Percentiles rank a stretch among this genome's conserved stretches.
phyloP scores from a whole-genome alignment of 2,888 invertebrate genomes.

The Meghimatium bilineatum region DNA sequence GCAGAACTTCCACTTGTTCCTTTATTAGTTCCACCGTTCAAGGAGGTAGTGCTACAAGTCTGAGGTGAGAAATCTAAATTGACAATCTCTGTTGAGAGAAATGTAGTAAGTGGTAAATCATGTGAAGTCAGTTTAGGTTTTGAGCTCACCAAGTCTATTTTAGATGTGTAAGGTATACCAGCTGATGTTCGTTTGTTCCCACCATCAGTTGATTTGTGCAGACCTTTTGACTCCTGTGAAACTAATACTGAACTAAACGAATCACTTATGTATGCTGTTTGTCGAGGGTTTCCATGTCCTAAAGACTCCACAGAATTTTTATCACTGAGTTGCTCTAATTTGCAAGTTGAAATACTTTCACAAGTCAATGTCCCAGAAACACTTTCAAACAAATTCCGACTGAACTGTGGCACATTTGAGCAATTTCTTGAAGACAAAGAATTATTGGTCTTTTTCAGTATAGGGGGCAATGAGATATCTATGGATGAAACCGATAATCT shows the following conservation, averaged over 20 bases:
- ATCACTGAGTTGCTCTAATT: neutral
- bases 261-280: neutral
- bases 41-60: neutral
- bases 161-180: neutral
- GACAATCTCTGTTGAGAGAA: conserved; percentile 31
- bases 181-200: neutral
- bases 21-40: neutral
- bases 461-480: neutral
- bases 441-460: conserved; percentile 1
- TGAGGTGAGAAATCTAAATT: conserved; percentile 32
- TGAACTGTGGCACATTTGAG: conserved; percentile 2
- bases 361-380: conserved; percentile 32
- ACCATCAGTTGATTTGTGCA: conserved; percentile 10
- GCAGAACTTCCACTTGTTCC: neutral
- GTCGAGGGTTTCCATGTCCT: neutral
- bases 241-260: conserved; percentile 20
- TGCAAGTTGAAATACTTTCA: neutral
- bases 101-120: neutral
- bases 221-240: conserved; percentile 3
- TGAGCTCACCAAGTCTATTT: neutral
- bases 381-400: conserved; percentile 38
- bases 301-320: neutral
- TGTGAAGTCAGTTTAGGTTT: neutral
- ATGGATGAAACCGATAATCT: neutral
- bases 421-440: neutral